phyloP scores from a whole-genome alignment of 1,140 invertebrate species.

The Drosophila erecta region DNA sequence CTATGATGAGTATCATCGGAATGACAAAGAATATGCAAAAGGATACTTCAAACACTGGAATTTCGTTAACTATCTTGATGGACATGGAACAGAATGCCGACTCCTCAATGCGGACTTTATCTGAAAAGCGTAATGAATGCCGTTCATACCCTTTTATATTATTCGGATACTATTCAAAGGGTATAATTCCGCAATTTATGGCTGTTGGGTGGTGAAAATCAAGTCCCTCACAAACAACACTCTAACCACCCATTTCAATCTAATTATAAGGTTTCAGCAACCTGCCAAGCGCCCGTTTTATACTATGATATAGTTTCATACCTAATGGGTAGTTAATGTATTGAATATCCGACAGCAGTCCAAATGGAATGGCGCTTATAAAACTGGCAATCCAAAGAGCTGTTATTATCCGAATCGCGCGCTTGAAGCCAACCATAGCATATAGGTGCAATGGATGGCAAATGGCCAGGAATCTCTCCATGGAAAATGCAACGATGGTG shows the following conservation, averaged over 20 bases:
- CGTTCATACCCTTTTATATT: not conserved
- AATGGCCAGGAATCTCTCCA: slow-evolving; percentile 95
- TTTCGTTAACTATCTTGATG: slow-evolving; percentile 85
- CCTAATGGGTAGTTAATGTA: slow-evolving; percentile 90
- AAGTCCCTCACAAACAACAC: no score
- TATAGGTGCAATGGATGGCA: slow-evolving; percentile 94
- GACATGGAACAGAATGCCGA: slow-evolving; percentile 92
- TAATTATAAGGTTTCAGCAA: no score
- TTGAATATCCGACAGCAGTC: slow-evolving; percentile 88
- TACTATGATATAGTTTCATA: slow-evolving; percentile 69
- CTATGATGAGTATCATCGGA: slow-evolving; percentile 91
- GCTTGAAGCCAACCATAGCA: slow-evolving; percentile 91
- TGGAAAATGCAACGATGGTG: slow-evolving; percentile 95
- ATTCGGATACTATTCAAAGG: not conserved
- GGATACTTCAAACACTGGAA: slow-evolving; percentile 92
- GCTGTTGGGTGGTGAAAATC: no score
- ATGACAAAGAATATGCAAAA: slow-evolving; percentile 93
- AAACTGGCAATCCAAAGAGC: slow-evolving; percentile 92
- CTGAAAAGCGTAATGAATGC: slow-evolving; percentile 11
- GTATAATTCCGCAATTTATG: not conserved
- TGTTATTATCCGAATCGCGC: slow-evolving; percentile 92
- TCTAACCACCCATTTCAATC: no score
- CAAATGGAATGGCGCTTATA: slow-evolving; percentile 92
- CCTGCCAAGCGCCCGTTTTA: no score
- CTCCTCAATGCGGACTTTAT: slow-evolving; percentile 86